These are phyloP conservation scores for Cricetomys ansorgei DNA, from an alignment of 2,113 vertebrate species.

Conservation along the genomic window DNA sequence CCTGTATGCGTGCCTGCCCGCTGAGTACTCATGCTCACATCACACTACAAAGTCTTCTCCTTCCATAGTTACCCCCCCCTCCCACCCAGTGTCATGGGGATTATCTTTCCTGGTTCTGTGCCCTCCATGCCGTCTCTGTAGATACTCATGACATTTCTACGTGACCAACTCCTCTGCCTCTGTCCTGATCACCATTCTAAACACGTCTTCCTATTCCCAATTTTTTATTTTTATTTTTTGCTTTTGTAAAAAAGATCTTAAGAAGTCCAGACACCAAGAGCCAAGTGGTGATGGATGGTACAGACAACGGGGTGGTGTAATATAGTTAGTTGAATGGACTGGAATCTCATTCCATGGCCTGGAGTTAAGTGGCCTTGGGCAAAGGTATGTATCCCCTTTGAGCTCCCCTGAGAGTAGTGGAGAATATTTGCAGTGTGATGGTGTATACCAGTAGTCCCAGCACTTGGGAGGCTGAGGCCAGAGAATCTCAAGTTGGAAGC, in stretches of 20 bases:
- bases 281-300: background rate
- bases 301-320: background rate
- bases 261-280: background rate
- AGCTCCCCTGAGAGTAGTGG: no score
- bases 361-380: background rate
- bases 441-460: background rate
- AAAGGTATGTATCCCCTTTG: background rate
- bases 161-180: background rate
- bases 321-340: background rate
- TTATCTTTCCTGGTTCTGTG: background rate
- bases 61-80: background rate
- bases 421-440: background rate
- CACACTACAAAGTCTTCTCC: background rate
- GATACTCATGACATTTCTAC: background rate
- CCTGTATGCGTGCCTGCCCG: no score
- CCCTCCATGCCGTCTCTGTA: background rate
- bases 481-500: background rate
- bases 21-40: background rate
- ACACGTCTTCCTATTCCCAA: background rate
- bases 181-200: background rate
- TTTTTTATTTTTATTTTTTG: background rate
- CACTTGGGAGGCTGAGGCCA: background rate
- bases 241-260: background rate
- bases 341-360: background rate
- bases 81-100: background rate